phyloP scores from a whole-genome alignment of 2,888 invertebrate genomes.

The Sphinx pinastri region DNA sequence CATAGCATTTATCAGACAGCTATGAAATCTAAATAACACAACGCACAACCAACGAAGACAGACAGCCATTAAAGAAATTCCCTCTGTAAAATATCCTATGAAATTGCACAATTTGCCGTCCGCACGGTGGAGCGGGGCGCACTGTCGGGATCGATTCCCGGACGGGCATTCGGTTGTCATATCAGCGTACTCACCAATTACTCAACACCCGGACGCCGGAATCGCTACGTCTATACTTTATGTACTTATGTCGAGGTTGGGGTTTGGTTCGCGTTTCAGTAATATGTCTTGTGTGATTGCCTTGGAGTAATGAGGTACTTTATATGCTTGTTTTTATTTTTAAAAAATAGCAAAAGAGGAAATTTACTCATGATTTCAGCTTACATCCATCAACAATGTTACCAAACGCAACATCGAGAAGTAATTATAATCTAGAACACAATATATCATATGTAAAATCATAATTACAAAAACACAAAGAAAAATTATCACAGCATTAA shows the following conservation, averaged over 20 bases:
- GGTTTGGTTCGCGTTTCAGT: background rate
- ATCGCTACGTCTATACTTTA: background rate
- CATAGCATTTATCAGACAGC: too few species aligned
- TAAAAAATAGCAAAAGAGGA: too few species aligned
- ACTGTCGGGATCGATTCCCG: constrained; percentile 50
- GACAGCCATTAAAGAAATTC: background rate
- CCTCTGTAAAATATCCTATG: background rate
- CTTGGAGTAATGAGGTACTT: too few species aligned
- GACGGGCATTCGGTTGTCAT: constrained; percentile 54
- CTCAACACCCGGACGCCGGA: constrained; percentile 55
- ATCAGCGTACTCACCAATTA: constrained; percentile 58
- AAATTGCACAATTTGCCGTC: constrained; percentile 14
- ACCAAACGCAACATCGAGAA: too few species aligned
- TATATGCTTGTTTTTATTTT: too few species aligned
- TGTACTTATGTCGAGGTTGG: background rate
- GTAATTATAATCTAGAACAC: too few species aligned
- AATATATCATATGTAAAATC: too few species aligned
- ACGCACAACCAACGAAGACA: too few species aligned
- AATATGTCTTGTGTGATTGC: too few species aligned
- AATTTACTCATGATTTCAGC: too few species aligned
- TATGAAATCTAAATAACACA: too few species aligned
- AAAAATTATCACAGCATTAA: background rate
- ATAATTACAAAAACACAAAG: background rate
- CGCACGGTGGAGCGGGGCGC: constrained; percentile 30
- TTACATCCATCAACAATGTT: too few species aligned